phyloP scores from a whole-genome alignment of 2,113 vertebrate genomes.

The Osmerus mordax region DNA sequence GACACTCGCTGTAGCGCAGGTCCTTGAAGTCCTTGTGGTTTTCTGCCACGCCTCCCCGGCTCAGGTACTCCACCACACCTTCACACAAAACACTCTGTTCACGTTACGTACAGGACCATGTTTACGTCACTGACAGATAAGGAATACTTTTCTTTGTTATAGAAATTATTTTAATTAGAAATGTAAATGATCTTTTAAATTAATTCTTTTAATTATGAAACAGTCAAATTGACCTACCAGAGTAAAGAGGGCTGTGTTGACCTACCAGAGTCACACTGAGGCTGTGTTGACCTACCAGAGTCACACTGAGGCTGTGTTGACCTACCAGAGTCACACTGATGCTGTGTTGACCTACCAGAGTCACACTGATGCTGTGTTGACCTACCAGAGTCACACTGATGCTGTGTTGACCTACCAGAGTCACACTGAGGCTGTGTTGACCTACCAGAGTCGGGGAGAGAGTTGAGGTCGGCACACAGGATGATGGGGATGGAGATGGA shows the following conservation, averaged over 20 bases:
- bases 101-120: too few species aligned
- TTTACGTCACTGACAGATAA: too few species aligned
- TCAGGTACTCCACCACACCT: conserved; percentile 98
- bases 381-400: conserved; percentile 83
- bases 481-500: conserved; percentile 91
- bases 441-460: conserved; percentile 95
- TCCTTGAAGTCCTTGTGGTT: conserved; percentile 99
- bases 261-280: conserved; percentile 83
- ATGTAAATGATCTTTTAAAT: too few species aligned
- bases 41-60: conserved; percentile 92
- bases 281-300: too few species aligned
- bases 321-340: too few species aligned
- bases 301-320: too few species aligned
- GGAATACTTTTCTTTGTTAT: too few species aligned
- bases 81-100: too few species aligned
- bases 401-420: conserved; percentile 77
- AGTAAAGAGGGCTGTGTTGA: too few species aligned
- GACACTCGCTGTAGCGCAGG: conserved; percentile 92
- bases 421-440: conserved; percentile 53
- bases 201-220: too few species aligned
- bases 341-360: conserved; percentile 77
- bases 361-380: conserved; percentile 52
- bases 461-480: conserved; percentile 98
- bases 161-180: too few species aligned
- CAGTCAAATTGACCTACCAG: not conserved